A percentile compares a stretch with the other conserved stretches of the same genome.
Evolutionary conservation across 2,888 invertebrate species (phyloP).

Genomic region (Caenorhabditis imperialis): DNA sequence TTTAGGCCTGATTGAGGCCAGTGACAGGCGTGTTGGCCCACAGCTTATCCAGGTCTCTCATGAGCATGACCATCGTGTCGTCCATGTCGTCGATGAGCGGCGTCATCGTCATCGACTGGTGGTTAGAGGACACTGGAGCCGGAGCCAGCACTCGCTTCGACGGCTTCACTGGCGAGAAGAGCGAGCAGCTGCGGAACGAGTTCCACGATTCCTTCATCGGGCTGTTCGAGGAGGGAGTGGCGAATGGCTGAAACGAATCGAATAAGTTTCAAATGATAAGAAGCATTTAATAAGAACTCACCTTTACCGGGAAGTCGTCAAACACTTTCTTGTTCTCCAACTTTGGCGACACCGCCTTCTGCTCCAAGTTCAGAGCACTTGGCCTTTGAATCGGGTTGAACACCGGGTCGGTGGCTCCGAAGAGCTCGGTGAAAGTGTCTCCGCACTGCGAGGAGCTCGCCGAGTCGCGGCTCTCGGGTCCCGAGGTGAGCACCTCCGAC

Average conservation of each 20-base stretch:
- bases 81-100: constrained; percentile 29
- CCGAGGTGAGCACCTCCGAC: constrained; percentile 25
- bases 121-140: constrained; percentile 7
- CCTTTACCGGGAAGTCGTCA: constrained; percentile 11
- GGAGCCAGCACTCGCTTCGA: constrained; percentile 18
- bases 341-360: constrained; percentile 35
- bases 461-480: constrained; percentile 17
- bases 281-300: not conserved
- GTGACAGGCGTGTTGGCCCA: constrained; percentile 53
- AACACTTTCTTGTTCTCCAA: constrained; percentile 23
- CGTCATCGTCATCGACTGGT: constrained; percentile 3
- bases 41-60: constrained; percentile 63
- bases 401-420: constrained; percentile 11
- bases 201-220: constrained; percentile 44
- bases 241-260: constrained; percentile 9
- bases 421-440: constrained; percentile 28
- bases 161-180: constrained; percentile 44
- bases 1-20: constrained; percentile 42
- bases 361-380: constrained; percentile 32
- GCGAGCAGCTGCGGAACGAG: constrained; percentile 46
- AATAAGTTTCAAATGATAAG: too few relatives aligned
- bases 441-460: constrained; percentile 21
- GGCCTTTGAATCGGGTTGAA: constrained; percentile 40
- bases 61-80: constrained; percentile 50
- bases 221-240: constrained; percentile 6